Evolutionary conservation across 2,797 vertebrate species (phyloP).

Genomic region (Rhinella marina): DNA sequence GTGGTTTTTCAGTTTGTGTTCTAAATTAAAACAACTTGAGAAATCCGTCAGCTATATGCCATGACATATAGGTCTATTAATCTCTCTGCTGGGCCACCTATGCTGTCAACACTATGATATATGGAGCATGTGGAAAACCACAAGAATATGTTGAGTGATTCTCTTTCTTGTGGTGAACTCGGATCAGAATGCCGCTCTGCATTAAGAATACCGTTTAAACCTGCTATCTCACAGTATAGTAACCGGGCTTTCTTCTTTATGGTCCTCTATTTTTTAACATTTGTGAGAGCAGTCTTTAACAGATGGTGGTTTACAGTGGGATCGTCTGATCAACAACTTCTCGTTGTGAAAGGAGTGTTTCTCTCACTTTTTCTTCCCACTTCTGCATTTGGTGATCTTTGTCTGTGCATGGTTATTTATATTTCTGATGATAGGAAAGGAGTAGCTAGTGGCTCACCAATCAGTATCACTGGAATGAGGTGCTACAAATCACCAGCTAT

Average conservation of each 20-base stretch:
- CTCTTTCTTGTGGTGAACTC: background rate
- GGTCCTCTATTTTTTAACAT: no score
- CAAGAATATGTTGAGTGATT: conserved; percentile 21
- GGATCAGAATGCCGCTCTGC: background rate
- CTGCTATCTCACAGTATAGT: background rate
- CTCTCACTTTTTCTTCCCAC: no score
- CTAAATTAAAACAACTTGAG: conserved; percentile 20
- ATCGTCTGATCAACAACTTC: no score
- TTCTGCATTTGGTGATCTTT: no score
- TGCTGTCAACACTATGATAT: conserved; percentile 6
- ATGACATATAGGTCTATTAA: conserved; percentile 19
- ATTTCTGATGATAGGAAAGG: background rate
- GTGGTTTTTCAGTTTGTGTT: background rate
- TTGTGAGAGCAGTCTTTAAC: no score
- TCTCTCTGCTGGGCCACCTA: conserved; percentile 17
- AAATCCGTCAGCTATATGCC: background rate
- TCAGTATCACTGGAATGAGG: no score
- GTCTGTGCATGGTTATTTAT: no score
- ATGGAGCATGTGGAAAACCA: conserved; percentile 7
- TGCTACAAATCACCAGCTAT: no score
- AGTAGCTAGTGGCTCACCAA: no score
- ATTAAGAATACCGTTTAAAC: background rate
- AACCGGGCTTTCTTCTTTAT: no score
- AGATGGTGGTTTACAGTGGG: no score
- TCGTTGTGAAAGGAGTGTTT: no score